Evolutionary conservation across 2,888 invertebrate species (phyloP).

Genomic region (Pyralis farinalis): DNA sequence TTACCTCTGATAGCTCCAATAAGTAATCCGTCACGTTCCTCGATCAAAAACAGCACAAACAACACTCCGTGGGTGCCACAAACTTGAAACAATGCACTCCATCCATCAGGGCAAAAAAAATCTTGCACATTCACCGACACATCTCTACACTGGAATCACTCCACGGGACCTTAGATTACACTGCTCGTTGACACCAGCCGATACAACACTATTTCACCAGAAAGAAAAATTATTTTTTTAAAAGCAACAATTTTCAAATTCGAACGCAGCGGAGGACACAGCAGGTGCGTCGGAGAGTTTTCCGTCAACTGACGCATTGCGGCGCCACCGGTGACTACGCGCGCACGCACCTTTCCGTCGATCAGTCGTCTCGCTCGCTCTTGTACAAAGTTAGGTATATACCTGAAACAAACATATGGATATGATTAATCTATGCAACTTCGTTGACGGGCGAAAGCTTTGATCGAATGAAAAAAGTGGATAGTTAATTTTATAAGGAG

Average conservation of each 20-base stretch:
- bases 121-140: conserved; percentile 9
- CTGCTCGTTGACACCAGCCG: background rate
- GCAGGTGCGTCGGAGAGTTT: conserved; percentile 26
- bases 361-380: conserved; percentile 16
- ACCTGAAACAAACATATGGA: conserved; percentile 31
- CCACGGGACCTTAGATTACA: background rate
- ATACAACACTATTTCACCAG: background rate
- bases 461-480: conserved; percentile 34
- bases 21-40: conserved; percentile 3
- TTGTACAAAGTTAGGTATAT: background rate
- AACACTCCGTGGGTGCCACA: conserved; percentile 11
- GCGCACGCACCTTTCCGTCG: conserved; percentile 24
- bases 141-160: conserved; percentile 2
- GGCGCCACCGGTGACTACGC: conserved; percentile 27
- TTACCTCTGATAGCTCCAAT: conserved; percentile 18
- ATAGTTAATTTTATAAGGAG: conserved; percentile 36
- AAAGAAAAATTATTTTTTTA: conserved; percentile 1
- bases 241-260: conserved; percentile 8
- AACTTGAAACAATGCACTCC: conserved; percentile 22
- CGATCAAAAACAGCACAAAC: conserved; percentile 13
- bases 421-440: conserved; percentile 41
- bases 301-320: conserved; percentile 40
- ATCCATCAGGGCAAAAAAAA: conserved; percentile 14
- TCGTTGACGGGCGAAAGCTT: conserved; percentile 42
- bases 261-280: conserved; percentile 17